phyloP scores from a whole-genome alignment of 2,888 invertebrate species.

The Aleiodes testaceus region DNA sequence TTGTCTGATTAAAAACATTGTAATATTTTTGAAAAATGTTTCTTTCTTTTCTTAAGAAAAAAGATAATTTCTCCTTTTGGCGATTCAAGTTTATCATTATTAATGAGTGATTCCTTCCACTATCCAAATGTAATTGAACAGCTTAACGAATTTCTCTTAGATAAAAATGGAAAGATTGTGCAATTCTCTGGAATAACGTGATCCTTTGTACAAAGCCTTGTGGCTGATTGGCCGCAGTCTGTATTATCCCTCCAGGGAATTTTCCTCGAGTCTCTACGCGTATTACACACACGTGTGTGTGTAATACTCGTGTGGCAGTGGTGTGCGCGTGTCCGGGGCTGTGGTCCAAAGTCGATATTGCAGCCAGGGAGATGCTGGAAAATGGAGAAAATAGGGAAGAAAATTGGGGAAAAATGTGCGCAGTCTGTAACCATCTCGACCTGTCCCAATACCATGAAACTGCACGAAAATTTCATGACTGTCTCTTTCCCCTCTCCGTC shows the following conservation, averaged over 20 bases:
- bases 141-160: too few relatives aligned
- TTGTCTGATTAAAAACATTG: too few relatives aligned
- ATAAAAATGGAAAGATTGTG: conserved; percentile 7
- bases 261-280: conserved; percentile 5
- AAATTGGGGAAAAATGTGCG: conserved; percentile 42
- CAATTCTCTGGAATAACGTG: not conserved
- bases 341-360: conserved; percentile 57
- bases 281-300: conserved; percentile 25
- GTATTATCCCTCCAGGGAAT: conserved; percentile 19
- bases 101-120: too few relatives aligned
- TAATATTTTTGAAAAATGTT: too few relatives aligned
- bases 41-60: too few relatives aligned
- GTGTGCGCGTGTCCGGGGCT: conserved; percentile 46
- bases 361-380: conserved; percentile 48
- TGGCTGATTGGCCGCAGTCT: conserved; percentile 25
- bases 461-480: too few relatives aligned
- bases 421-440: conserved; percentile 39
- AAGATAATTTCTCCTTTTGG: too few relatives aligned
- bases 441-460: conserved; percentile 40
- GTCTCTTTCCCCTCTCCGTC: too few relatives aligned
- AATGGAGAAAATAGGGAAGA: conserved; percentile 35
- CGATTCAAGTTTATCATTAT: too few relatives aligned
- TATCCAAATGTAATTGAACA: too few relatives aligned
- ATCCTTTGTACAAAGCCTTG: conserved; percentile 12
- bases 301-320: conserved; percentile 37